A percentile compares a stretch with the other conserved stretches of the same genome.
Conservation (phyloP, 2,113 vertebrate genomes). For the Malaclemys terrapin region DNA sequence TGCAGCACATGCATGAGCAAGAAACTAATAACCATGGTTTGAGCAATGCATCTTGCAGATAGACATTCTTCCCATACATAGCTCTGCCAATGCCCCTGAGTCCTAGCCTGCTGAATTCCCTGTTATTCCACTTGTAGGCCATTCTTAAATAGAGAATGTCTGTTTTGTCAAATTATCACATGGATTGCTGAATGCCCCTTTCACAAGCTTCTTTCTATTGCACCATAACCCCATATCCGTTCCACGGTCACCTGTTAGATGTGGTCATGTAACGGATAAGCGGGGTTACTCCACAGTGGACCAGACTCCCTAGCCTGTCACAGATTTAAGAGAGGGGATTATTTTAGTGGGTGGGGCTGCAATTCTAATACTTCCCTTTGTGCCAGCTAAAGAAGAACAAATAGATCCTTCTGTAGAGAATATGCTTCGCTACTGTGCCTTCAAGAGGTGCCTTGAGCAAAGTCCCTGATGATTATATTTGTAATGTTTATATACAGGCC, state of each 20-base stretch:
- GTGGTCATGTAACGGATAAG: neutral
- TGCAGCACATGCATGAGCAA: neutral
- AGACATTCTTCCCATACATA: neutral
- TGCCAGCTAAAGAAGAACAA: neutral
- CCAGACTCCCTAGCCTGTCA: neutral
- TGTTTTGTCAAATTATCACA: neutral
- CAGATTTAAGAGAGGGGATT: neutral
- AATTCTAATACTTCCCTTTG: neutral
- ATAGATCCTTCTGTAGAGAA: neutral
- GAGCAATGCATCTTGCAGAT: neutral
- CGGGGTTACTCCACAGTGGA: neutral
- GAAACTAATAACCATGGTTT: neutral
- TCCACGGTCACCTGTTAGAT: neutral
- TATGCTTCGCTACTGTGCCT: neutral
- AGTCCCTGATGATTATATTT: neutral
- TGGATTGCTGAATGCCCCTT: neutral
- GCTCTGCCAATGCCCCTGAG: neutral
- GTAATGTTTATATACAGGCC: neutral
- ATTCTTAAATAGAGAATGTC: neutral
- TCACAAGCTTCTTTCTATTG: neutral
- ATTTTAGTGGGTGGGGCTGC: neutral
- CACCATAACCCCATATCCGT: neutral
- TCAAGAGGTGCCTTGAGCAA: neutral
- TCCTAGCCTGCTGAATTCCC: neutral
- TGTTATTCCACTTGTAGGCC: neutral